phyloP scores from a whole-genome alignment of 2,888 invertebrate genomes.

The Orthosia gracilis region DNA sequence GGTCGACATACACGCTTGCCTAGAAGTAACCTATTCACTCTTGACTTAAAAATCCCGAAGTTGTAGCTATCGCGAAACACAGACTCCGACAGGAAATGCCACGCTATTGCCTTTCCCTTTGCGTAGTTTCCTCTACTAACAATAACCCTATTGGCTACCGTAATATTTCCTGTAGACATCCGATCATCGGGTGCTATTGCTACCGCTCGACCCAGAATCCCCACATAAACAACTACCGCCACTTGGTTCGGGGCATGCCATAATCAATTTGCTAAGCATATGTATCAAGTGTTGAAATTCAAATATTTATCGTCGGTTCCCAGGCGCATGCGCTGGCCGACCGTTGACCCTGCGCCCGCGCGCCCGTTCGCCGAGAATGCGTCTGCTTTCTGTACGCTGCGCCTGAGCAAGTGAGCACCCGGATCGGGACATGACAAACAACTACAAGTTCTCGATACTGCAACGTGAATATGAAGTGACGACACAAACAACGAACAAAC shows the following conservation, averaged over 20 bases:
- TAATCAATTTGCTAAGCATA: slow-evolving; percentile 90
- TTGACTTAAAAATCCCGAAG: too few relatives aligned
- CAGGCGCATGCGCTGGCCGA: slow-evolving; percentile 86
- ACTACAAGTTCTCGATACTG: slow-evolving; percentile 72
- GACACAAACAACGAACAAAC: slow-evolving; percentile 39
- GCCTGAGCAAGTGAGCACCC: slow-evolving; percentile 77
- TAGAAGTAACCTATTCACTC: too few relatives aligned
- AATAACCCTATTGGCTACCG: background rate
- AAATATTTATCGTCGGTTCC: slow-evolving; percentile 90
- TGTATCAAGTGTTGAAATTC: slow-evolving; percentile 90
- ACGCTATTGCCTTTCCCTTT: too few relatives aligned
- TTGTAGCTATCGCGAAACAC: too few relatives aligned
- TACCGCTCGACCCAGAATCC: slow-evolving; percentile 72
- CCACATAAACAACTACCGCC: slow-evolving; percentile 77
- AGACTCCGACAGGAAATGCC: too few relatives aligned
- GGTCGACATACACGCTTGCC: too few relatives aligned
- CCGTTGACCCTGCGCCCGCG: slow-evolving; percentile 88
- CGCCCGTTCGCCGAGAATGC: slow-evolving; percentile 76
- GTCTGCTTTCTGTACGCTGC: slow-evolving; percentile 82
- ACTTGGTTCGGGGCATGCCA: slow-evolving; percentile 78
- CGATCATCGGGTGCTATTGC: slow-evolving; percentile 33
- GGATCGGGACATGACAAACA: slow-evolving; percentile 75
- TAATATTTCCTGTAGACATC: slow-evolving; percentile 14
- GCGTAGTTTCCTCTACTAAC: slow-evolving; percentile 1
- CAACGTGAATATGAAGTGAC: slow-evolving; percentile 62